Conservation (phyloP, 2,888 invertebrate genomes). For the Sesia bembeciformis region DNA sequence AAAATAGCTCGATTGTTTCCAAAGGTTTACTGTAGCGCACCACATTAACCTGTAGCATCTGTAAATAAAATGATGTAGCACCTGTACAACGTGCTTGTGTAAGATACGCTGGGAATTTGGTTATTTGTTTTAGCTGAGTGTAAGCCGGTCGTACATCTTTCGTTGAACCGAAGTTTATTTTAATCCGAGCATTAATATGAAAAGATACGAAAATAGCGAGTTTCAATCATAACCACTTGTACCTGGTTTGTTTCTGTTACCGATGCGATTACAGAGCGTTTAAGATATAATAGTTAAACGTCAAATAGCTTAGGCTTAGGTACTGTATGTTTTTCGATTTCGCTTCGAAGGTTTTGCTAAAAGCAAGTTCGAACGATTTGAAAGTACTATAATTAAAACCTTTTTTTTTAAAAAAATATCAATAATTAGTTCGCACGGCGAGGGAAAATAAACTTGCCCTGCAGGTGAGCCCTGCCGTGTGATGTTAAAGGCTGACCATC, state of each 20-base stretch:
- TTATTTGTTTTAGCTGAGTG: slow-evolving; percentile 59
- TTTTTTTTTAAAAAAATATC: no score
- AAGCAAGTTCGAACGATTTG: no score
- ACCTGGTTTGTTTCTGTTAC: slow-evolving; percentile 71
- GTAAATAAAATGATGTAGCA: slow-evolving; percentile 70
- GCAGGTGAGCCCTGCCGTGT: no score
- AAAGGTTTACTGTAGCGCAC: slow-evolving; percentile 42
- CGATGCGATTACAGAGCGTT: slow-evolving; percentile 1
- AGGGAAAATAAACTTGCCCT: no score
- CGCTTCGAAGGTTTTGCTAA: no score
- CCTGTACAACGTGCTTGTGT: slow-evolving; percentile 53
- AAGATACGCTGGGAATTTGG: slow-evolving; percentile 54
- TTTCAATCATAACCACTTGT: slow-evolving; percentile 66
- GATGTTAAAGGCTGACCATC: no score
- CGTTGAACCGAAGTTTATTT: slow-evolving; percentile 55
- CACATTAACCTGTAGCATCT: slow-evolving; percentile 57
- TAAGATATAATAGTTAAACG: no score
- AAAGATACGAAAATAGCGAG: slow-evolving; percentile 56
- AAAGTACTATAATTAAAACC: no score
- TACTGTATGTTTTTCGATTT: no score
- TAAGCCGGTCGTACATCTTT: slow-evolving; percentile 53
- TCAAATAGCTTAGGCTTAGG: no score
- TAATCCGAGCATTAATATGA: slow-evolving; percentile 61
- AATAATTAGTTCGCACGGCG: no score
- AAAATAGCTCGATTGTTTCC: slow-evolving; percentile 59